phyloP scores from a whole-genome alignment of 2,888 invertebrate species.

The Hanleya hanleyi region DNA sequence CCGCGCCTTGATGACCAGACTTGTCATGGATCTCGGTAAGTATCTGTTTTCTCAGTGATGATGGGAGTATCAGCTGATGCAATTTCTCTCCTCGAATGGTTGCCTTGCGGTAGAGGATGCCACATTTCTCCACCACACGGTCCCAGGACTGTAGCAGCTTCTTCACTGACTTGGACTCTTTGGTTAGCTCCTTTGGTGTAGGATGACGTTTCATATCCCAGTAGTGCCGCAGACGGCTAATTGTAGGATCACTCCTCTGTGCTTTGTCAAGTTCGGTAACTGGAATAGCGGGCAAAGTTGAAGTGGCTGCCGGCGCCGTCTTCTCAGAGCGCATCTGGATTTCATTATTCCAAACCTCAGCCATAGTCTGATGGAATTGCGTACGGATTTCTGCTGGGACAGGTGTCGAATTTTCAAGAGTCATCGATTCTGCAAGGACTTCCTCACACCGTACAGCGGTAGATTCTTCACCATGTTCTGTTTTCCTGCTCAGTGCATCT shows the following conservation, averaged over 20 bases:
- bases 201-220: not conserved
- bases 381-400: not conserved
- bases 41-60: not conserved
- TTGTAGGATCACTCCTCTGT: not conserved
- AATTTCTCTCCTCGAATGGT: not conserved
- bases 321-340: not conserved
- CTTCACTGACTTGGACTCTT: not conserved
- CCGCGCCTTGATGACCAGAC: constrained; percentile 15
- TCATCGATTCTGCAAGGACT: not conserved
- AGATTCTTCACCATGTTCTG: not conserved
- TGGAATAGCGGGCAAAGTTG: not conserved
- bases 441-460: not conserved
- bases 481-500: not conserved
- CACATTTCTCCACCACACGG: not conserved
- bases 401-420: not conserved
- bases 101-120: constrained; percentile 1
- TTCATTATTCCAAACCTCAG: not conserved
- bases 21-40: constrained; percentile 7
- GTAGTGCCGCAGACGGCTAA: not conserved
- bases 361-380: not conserved
- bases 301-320: not conserved
- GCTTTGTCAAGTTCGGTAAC: not conserved
- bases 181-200: not conserved
- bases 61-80: not conserved
- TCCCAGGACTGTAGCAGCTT: constrained; percentile 5